Evolutionary conservation across 2,888 invertebrate genomes (phyloP).

Genomic region (Dasysyrphus tricinctus): DNA sequence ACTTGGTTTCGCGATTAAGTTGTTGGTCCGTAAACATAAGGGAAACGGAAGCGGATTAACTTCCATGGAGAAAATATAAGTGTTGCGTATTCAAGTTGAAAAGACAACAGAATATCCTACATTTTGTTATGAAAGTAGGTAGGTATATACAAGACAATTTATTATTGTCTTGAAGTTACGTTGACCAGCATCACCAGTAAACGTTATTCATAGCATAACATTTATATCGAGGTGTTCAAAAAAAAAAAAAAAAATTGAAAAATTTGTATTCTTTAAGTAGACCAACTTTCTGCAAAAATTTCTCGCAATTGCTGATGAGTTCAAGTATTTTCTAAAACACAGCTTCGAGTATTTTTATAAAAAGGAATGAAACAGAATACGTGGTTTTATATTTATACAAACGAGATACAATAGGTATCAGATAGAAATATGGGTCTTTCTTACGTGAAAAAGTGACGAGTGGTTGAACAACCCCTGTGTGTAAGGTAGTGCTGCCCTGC

Average conservation of each 20-base stretch:
- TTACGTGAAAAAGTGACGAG: constrained; percentile 44
- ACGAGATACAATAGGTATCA: neutral
- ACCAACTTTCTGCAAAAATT: constrained; percentile 10
- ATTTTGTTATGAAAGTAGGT: neutral
- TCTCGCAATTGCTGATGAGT: constrained; percentile 4
- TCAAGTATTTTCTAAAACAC: neutral
- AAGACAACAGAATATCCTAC: constrained; percentile 54
- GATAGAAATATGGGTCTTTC: constrained; percentile 41
- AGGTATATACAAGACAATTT: constrained; percentile 22
- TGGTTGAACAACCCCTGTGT: constrained; percentile 63
- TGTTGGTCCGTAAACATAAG: constrained; percentile 73
- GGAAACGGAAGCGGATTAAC: constrained; percentile 73
- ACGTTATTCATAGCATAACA: neutral
- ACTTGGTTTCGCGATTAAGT: constrained; percentile 73
- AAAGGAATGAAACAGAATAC: neutral
- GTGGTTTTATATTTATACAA: neutral
- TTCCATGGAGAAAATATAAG: constrained; percentile 74
- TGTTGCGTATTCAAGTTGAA: constrained; percentile 72
- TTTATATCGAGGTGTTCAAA: constrained; percentile 1
- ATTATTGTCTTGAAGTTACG: neutral
- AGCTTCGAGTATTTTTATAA: neutral
- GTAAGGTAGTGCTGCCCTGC: constrained; percentile 21
- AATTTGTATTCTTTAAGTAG: constrained; percentile 12
- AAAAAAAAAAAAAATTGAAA: neutral
- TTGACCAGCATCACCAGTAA: constrained; percentile 44